phyloP scores from a whole-genome alignment of 1,140 invertebrate genomes.

The Bathynomus jamesi region DNA sequence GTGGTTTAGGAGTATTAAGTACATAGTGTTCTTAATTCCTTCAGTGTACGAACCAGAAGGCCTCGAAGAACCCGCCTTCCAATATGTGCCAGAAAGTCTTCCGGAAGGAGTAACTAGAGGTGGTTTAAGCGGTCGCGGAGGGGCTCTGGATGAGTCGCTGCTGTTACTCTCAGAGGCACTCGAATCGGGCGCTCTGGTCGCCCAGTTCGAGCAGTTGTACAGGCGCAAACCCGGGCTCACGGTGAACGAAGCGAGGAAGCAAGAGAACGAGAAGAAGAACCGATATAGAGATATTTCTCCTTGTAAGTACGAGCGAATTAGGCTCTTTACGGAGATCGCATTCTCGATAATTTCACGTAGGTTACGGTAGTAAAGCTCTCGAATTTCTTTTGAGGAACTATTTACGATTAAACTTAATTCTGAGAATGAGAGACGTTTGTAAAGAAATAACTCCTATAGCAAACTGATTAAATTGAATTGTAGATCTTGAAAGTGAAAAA shows the following conservation, averaged over 20 bases:
- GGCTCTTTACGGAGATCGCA: background rate
- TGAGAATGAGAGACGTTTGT: background rate
- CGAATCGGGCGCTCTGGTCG: constrained; percentile 79
- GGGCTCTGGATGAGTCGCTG: constrained; percentile 76
- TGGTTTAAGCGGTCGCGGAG: constrained; percentile 32
- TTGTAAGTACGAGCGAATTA: constrained; percentile 60
- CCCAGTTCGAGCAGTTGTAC: constrained; percentile 84
- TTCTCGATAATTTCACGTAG: background rate
- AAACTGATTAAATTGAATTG: background rate
- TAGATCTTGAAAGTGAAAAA: too few relatives aligned
- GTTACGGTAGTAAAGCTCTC: background rate
- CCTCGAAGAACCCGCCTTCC: constrained; percentile 62
- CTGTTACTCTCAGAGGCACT: constrained; percentile 81
- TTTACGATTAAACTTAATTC: background rate
- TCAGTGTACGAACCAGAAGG: constrained; percentile 54
- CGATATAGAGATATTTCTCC: constrained; percentile 95
- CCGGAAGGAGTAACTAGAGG: constrained; percentile 37
- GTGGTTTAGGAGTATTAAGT: background rate
- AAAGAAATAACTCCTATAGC: background rate
- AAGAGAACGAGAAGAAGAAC: constrained; percentile 84
- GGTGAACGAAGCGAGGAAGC: constrained; percentile 66
- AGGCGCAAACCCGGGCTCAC: constrained; percentile 77
- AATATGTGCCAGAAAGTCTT: constrained; percentile 71
- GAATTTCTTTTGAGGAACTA: background rate
- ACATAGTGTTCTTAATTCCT: constrained; percentile 17